Evolutionary conservation across 2,797 vertebrate genomes (phyloP).

Genomic region (Sciaenops ocellatus): DNA sequence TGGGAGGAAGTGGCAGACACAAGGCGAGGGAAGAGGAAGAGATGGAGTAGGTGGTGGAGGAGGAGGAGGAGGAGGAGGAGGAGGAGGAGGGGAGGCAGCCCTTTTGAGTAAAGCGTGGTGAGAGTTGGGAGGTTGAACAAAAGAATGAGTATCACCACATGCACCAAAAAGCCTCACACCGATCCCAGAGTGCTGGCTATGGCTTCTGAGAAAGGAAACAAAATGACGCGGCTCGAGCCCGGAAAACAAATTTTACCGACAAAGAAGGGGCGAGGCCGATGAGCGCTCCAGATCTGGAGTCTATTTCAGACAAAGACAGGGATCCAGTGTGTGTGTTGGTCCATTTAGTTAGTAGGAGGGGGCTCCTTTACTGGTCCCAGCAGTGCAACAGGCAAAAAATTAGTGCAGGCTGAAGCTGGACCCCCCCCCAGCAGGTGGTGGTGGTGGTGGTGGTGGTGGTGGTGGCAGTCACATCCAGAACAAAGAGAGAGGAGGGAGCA

Average conservation of each 20-base stretch:
- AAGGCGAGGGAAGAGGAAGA: conserved; percentile 27
- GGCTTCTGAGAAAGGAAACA: conserved; percentile 63
- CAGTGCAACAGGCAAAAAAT: conserved; percentile 50
- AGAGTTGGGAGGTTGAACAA: conserved; percentile 51
- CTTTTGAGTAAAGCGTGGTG: conserved; percentile 83
- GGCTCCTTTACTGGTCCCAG: conserved; percentile 43
- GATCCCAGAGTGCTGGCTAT: conserved; percentile 61
- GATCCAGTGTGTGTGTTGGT: conserved; percentile 59
- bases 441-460: too few relatives aligned
- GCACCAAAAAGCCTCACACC: conserved; percentile 53
- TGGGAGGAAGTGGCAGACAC: conserved; percentile 10
- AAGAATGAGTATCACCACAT: conserved; percentile 37
- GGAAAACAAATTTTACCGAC: conserved; percentile 11
- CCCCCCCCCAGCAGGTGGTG: not conserved
- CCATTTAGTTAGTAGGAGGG: not conserved
- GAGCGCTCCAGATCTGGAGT: conserved; percentile 29
- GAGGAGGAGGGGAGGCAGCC: conserved; percentile 73
- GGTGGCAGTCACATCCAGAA: conserved; percentile 45
- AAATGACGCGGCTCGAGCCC: conserved; percentile 6
- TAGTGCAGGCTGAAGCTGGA: conserved; percentile 47
- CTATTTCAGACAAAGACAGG: conserved; percentile 9
- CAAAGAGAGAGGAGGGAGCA: conserved; percentile 23
- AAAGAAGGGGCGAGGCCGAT: conserved; percentile 14
- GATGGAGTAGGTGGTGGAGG: conserved; percentile 30
- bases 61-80: conserved; percentile 25